Base-by-base conservation (phyloP, 2,888 invertebrate species). In the Dioctria linearis region DNA sequence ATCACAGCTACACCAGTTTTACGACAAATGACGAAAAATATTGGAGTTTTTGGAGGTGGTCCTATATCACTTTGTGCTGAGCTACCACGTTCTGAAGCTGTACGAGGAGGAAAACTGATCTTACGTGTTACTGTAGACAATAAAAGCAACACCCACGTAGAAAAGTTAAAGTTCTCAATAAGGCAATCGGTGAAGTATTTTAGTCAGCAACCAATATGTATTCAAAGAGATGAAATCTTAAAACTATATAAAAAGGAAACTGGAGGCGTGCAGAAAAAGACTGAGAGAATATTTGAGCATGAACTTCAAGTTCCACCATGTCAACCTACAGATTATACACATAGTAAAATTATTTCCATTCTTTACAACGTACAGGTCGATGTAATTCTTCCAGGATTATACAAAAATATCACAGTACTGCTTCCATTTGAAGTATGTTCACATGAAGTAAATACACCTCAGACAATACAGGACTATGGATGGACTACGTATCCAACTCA, bases 231-330 rank as follows among this genome's bases (percentile, higher is more conserved):
- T 39, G 89, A 89, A 83, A 85, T 87, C 49, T 82, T 87, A 25
- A 84, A 86, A 9, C 85, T 89, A 80, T 86, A 87, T 75, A 87
- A 84, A 65, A 89, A 88, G 83, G 89, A 89, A 84, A 87, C 89
- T 0, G 89, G 89, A 1, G 86, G 88, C 0, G 88, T 89, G 69
- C 85, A 86, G 25, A 89, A 89, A 82, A 88, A 88, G 83, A 87
- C 86, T 25, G 88, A 88, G 78, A 86, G 88, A 39, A 86, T 86
- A 42, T 89, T 88, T 83, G 89, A 89, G 57, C 88, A 89, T 75
- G 88, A 88, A 79, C 83, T 89, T 57, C 84, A 87, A 2, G 85
- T 89, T 82, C 89, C 89, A 37, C 85, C 85, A 4, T 86, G 86
- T 5, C 89, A 87, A 75, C 88, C 89, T 3, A 84, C 86, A 4